A percentile compares a stretch with the other conserved stretches of the same genome.
Evolutionary conservation across 2,113 vertebrate species (phyloP).

Genomic region (Gyps fulvus): DNA sequence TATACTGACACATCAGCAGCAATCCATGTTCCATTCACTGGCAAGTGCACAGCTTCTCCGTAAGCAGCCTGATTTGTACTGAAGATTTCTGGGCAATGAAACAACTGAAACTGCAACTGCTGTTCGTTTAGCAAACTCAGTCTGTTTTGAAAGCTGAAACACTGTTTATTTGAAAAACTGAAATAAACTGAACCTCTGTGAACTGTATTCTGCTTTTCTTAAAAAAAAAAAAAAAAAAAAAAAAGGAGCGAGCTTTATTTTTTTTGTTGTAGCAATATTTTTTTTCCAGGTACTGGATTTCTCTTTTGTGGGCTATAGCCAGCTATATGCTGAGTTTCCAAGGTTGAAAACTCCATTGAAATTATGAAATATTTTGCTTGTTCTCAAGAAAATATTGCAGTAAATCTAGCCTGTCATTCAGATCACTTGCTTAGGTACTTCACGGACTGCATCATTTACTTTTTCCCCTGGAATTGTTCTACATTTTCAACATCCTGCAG

Average conservation of each 20-base stretch:
- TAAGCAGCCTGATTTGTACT: neutral
- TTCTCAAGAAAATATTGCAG: neutral
- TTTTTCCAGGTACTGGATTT: neutral
- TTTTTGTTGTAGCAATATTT: neutral
- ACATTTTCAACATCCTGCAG: neutral
- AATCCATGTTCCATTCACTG: neutral
- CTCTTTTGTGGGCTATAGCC: neutral
- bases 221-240: neutral
- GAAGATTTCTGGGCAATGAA: neutral
- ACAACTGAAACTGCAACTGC: neutral
- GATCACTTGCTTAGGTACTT: neutral
- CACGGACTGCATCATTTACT: neutral
- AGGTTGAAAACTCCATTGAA: neutral
- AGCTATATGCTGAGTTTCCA: neutral
- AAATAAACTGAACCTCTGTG: neutral
- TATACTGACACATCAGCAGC: neutral
- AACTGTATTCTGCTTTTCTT: neutral
- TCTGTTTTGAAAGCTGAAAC: neutral
- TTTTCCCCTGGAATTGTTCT: neutral
- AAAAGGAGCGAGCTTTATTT: neutral
- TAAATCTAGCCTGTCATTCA: neutral
- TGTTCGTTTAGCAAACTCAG: neutral
- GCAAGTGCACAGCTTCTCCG: fast-evolving
- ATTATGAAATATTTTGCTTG: neutral
- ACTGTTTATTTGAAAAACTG: neutral